Evolutionary conservation across 2,888 invertebrate genomes (phyloP), one percentile per base, ranked within the genome.

Genomic region (Caradrina clavipalpis): DNA sequence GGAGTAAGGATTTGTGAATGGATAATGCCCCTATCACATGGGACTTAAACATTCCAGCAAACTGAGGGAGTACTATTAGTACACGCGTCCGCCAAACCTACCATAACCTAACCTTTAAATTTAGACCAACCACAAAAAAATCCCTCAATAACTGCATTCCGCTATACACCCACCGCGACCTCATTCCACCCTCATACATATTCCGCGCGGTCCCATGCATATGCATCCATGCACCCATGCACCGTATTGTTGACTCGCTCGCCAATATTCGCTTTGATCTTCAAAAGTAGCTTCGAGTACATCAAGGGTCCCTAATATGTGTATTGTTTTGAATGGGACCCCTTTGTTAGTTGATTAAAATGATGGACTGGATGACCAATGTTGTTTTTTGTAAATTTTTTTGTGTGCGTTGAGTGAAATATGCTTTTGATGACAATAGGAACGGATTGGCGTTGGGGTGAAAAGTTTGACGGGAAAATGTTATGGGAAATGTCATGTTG

Each of bases 111-210:
- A 26, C 26, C 4, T 26, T 26, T 3, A 39, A 13, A 13, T 39
- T 39, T 39, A 11, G 35, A 39, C 13, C 39, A 13, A 13, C 39
- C 13, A 39, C 11, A 70, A 80, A 80, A 22, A 8, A 39, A 35
- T n/a, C 35, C 21, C 31, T 47, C 50, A 54, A 59, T 76, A 59
- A 65, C 21, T 53, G 13, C 56, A 69, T 62, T 42, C 51, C 59
- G 13, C 49, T 13, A 5, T n/a, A 55, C 65, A 59, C 45, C 55
- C 26, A 47, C 55, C 54, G 47, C 68, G 71, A 74, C 76, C 67
- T 62, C 72, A 13, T 80, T 80, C 59, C 13, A 35, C 64, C 55
- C 75, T 87, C 88, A 88, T 88, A 73, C 90, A 90, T 90, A 89
- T 89, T 90, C 87, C 86, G 88, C 84, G 80, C 76, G 51, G 49